phyloP scores from a whole-genome alignment of 2,888 invertebrate genomes.

The Lobophora halterata region DNA sequence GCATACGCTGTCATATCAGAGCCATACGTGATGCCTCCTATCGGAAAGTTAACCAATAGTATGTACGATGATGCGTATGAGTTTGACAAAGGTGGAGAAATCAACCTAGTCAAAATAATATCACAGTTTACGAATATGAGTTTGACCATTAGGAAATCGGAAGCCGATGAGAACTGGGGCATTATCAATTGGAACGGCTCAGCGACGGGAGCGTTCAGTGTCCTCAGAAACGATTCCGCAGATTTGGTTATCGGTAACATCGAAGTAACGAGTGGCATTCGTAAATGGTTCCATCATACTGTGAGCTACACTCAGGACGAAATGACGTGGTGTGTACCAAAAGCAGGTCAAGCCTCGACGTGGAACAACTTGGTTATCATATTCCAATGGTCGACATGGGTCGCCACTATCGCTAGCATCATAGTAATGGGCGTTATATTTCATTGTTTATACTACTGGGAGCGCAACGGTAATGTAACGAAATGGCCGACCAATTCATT shows the following conservation, averaged over 20 bases:
- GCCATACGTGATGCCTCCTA: slow-evolving; percentile 72
- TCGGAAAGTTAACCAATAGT: slow-evolving; percentile 43
- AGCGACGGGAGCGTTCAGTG: slow-evolving; percentile 60
- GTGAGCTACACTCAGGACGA: slow-evolving; percentile 74
- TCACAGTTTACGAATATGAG: slow-evolving; percentile 71
- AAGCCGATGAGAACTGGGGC: slow-evolving; percentile 67
- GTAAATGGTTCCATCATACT: slow-evolving; percentile 72
- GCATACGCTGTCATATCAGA: slow-evolving; percentile 69
- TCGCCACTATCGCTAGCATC: slow-evolving; percentile 58
- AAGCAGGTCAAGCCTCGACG: slow-evolving; percentile 62
- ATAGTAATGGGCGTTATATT: slow-evolving; percentile 61
- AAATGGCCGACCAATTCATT: slow-evolving; percentile 74
- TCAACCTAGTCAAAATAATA: slow-evolving; percentile 71
- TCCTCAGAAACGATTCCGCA: slow-evolving; percentile 54
- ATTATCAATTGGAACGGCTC: slow-evolving; percentile 54
- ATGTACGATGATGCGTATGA: slow-evolving; percentile 57
- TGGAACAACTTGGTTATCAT: slow-evolving; percentile 74
- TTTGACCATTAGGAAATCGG: slow-evolving; percentile 60
- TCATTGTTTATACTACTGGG: slow-evolving; percentile 61
- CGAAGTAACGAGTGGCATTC: slow-evolving; percentile 65
- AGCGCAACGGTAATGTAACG: slow-evolving; percentile 50
- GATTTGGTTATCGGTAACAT: slow-evolving; percentile 72
- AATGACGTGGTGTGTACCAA: slow-evolving; percentile 73
- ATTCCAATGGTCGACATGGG: slow-evolving; percentile 73
- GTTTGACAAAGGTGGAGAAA: slow-evolving; percentile 67